Evolutionary conservation across 2,888 invertebrate species (phyloP).

Genomic region (Ophion costatus): DNA sequence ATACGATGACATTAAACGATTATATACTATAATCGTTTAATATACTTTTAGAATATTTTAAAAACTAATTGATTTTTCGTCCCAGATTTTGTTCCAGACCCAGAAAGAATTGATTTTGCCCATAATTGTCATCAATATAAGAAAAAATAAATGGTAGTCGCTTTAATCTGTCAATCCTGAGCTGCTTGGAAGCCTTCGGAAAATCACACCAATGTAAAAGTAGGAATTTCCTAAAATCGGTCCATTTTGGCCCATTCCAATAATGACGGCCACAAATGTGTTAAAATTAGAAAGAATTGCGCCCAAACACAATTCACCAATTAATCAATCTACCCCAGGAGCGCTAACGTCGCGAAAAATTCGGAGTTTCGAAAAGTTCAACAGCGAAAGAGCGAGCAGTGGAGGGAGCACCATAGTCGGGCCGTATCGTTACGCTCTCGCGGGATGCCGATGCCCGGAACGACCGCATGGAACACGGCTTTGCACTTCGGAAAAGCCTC

Average conservation of each 20-base stretch:
- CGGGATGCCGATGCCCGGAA: constrained; percentile 57
- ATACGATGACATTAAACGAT: too few species aligned
- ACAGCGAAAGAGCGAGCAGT: constrained; percentile 18
- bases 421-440: constrained; percentile 54
- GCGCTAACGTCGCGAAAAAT: constrained; percentile 34
- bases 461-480: constrained; percentile 68
- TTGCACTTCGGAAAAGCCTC: constrained; percentile 65
- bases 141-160: too few species aligned
- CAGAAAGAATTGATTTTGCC: too few species aligned
- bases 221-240: too few species aligned
- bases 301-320: constrained; percentile 27
- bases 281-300: not conserved
- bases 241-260: not conserved
- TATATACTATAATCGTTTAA: too few species aligned
- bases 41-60: too few species aligned
- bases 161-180: too few species aligned
- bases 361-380: constrained; percentile 63
- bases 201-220: too few species aligned
- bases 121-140: too few species aligned
- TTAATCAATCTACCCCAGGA: constrained; percentile 48
- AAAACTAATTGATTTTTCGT: too few species aligned
- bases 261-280: not conserved
- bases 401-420: constrained; percentile 21
- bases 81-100: too few species aligned
- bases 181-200: too few species aligned